phyloP scores from a whole-genome alignment of 2,797 vertebrate species.

The Acipenser transmontanus region DNA sequence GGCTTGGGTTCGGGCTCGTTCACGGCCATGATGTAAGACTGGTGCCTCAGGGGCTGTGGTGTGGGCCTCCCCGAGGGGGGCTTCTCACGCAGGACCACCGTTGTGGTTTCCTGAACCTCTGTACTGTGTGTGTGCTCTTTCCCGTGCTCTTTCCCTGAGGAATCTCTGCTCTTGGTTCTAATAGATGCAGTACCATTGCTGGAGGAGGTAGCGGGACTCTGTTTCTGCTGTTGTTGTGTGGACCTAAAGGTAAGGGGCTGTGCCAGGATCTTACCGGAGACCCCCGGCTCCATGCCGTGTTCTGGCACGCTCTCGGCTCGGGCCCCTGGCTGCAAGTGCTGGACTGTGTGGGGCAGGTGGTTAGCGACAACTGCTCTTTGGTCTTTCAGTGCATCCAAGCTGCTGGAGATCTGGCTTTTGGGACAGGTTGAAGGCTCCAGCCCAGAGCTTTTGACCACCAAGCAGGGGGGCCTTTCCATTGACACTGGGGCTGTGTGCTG shows the following conservation, averaged over 20 bases:
- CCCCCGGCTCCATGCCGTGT: conserved; percentile 46
- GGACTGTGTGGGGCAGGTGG: conserved; percentile 63
- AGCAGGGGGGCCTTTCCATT: conserved; percentile 59
- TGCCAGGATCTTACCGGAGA: conserved; percentile 45
- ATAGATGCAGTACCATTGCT: conserved; percentile 46
- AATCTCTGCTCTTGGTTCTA: conserved; percentile 52
- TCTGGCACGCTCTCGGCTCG: conserved; percentile 59
- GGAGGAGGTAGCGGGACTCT: conserved; percentile 42
- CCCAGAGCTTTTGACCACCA: conserved; percentile 60
- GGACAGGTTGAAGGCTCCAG: conserved; percentile 53
- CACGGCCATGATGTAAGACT: conserved; percentile 83
- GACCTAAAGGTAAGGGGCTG: conserved; percentile 32
- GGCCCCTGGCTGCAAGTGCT: conserved; percentile 57
- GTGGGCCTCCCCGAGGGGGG: conserved; percentile 54
- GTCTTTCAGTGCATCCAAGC: conserved; percentile 60
- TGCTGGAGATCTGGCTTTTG: conserved; percentile 43
- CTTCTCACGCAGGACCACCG: conserved; percentile 72
- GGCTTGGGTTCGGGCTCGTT: conserved; percentile 62
- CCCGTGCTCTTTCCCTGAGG: conserved; percentile 27
- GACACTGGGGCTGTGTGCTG: conserved; percentile 44
- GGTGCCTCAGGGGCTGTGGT: conserved; percentile 73
- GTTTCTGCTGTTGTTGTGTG: conserved; percentile 26
- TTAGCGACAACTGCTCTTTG: conserved; percentile 73
- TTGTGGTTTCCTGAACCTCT: conserved; percentile 28
- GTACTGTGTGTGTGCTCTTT: conserved; percentile 29